Evolutionary conservation across 2,113 vertebrate species (phyloP).

Genomic region (Ciconia maguari): DNA sequence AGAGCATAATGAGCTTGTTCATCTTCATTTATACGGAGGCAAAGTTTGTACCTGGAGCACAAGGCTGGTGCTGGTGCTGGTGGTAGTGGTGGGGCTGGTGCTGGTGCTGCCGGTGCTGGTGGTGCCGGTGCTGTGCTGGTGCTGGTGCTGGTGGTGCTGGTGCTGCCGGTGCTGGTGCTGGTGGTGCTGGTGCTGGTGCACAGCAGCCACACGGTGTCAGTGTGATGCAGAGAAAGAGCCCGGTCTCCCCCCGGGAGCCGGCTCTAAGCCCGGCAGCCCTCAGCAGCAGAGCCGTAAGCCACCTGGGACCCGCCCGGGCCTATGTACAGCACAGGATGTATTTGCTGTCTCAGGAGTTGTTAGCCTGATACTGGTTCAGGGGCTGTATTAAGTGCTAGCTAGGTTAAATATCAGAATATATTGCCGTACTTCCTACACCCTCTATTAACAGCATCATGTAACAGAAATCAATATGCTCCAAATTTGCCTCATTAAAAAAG

Average conservation of each 20-base stretch:
- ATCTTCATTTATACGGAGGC: fast-evolving
- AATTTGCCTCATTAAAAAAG: background rate
- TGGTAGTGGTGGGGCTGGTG: no score
- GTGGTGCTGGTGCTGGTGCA: no score
- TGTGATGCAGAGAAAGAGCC: background rate
- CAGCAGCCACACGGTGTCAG: slow-evolving; percentile 6
- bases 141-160: background rate
- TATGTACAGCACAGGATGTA: fast-evolving
- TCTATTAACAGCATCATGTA: background rate
- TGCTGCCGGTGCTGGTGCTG: no score
- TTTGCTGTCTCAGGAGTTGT: background rate
- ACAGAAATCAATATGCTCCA: background rate
- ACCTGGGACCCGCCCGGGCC: fast-evolving
- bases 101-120: no score
- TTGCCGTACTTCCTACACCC: background rate
- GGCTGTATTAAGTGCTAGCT: no score
- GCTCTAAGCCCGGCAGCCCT: fast-evolving
- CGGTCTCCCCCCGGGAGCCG: fast-evolving
- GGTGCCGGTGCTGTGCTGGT: no score
- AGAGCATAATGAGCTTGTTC: fast-evolving
- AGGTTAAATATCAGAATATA: background rate
- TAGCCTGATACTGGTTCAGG: no score
- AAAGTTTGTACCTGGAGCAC: fast-evolving
- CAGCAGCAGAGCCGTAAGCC: fast-evolving
- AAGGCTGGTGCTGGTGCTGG: background rate